These are phyloP conservation scores for Hemiprocne comata DNA, from an alignment of 2,113 vertebrate genomes.

Conservation along the genomic window DNA sequence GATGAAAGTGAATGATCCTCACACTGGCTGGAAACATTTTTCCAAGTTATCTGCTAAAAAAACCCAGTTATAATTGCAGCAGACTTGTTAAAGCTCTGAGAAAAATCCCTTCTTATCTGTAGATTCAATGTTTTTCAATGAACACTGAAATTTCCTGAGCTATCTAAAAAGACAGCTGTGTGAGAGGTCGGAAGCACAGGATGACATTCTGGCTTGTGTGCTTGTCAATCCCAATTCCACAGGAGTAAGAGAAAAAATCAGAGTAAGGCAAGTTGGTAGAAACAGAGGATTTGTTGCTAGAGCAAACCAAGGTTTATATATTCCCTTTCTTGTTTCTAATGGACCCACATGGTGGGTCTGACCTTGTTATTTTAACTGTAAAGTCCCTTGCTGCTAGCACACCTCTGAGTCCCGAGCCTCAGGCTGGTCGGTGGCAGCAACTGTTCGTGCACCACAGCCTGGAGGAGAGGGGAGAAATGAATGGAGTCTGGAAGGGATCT, in stretches of 20 bases:
- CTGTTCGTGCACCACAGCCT: background rate
- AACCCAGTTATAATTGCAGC: background rate
- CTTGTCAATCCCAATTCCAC: background rate
- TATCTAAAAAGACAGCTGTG: background rate
- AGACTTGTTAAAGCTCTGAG: background rate
- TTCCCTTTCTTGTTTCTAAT: background rate
- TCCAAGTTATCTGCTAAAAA: background rate
- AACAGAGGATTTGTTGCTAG: background rate
- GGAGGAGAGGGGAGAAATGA: background rate
- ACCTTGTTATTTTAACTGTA: background rate
- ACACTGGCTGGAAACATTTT: background rate
- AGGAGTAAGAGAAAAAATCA: background rate
- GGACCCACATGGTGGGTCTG: background rate
- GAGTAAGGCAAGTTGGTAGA: background rate
- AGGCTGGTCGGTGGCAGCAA: rapidly evolving
- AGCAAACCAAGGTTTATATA: background rate
- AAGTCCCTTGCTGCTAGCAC: background rate
- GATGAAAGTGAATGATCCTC: background rate
- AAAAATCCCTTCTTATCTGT: background rate
- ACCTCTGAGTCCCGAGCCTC: background rate
- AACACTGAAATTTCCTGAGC: background rate
- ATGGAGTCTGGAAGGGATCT: background rate
- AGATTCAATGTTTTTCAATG: background rate
- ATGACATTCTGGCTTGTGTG: background rate
- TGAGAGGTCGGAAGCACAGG: background rate